Evolutionary conservation across 2,888 invertebrate genomes (phyloP), one percentile per base, ranked within the genome.

Genomic region (Diplolepis rosae): DNA sequence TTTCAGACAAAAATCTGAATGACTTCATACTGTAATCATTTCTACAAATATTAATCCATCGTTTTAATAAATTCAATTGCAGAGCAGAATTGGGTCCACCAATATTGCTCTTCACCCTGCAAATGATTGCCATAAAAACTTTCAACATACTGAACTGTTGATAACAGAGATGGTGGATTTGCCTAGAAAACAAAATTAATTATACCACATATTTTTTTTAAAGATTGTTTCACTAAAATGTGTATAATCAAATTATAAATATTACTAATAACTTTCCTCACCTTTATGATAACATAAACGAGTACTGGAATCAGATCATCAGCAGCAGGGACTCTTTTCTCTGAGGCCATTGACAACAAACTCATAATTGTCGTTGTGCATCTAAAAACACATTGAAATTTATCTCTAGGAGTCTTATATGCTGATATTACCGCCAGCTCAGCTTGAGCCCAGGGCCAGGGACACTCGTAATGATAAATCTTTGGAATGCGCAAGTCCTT

Each of bases 31-130:
- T 13, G 24, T 51, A 15, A 15, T 54, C 56, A 30, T 50, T 42
- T 56, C 22, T 22, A 75, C 68, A 71, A 72, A 66, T 90, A 90
- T 89, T 95, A 96, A 89, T 96, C 96, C 97, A 98, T 97, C 69
- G 96, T 98, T 91, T 99, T 99, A 86, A 99, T 98, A 91, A 97
- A 98, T 90, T 98, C 98, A 68, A 98, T 96, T 61, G 97, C 97
- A 0, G 98, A 95, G 85, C 96, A 95, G 90, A 99, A 98, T 90
- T 98, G 98, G 68, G 97, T 98, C 99, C 98, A 99, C 95, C 98
- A 98, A 90, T 99, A 99, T 83, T 95, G 94, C 84, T 97, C 96
- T 89, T 98, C 97, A 65, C 98, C 98, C 75, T 92, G 91, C 72
- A 98, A 91, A 75, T 94, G 93, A 78, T 93, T 92, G 70, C 94